These are phyloP conservation scores for Hetaerina americana DNA, from an alignment of 1,140 invertebrate genomes.

Conservation along the genomic window DNA sequence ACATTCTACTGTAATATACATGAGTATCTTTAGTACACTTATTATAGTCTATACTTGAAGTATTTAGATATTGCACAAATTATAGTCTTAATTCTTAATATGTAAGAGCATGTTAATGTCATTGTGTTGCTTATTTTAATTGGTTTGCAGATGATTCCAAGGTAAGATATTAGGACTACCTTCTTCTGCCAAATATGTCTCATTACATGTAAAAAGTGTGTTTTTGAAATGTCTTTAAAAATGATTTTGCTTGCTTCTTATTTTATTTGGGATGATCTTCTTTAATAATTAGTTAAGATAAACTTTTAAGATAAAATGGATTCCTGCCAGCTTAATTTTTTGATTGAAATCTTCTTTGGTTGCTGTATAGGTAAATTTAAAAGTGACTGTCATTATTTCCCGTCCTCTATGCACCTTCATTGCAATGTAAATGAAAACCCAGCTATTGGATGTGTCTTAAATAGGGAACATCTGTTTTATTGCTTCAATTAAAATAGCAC, in stretches of 20 bases:
- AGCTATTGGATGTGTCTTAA: too few species aligned
- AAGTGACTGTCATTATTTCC: too few species aligned
- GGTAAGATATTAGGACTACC: not conserved
- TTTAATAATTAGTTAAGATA: not conserved
- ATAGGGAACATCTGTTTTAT: too few species aligned
- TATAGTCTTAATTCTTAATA: not conserved
- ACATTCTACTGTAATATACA: not conserved
- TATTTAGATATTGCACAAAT: not conserved
- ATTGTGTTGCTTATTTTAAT: conserved; percentile 3
- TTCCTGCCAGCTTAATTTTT: too few species aligned
- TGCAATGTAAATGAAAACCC: too few species aligned
- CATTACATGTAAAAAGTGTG: not conserved
- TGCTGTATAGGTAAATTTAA: too few species aligned
- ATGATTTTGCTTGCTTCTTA: not conserved
- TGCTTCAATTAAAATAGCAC: too few species aligned
- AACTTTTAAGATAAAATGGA: not conserved
- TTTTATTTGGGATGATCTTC: not conserved
- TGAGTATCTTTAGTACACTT: not conserved
- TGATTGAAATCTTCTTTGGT: too few species aligned
- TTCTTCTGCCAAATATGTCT: too few species aligned
- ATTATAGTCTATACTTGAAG: not conserved
- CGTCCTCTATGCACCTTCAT: too few species aligned
- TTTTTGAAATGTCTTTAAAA: not conserved
- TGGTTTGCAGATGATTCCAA: not conserved
- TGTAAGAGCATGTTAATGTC: not conserved